phyloP scores from a whole-genome alignment of 2,888 invertebrate species.

The Koerneria pararmatus region DNA sequence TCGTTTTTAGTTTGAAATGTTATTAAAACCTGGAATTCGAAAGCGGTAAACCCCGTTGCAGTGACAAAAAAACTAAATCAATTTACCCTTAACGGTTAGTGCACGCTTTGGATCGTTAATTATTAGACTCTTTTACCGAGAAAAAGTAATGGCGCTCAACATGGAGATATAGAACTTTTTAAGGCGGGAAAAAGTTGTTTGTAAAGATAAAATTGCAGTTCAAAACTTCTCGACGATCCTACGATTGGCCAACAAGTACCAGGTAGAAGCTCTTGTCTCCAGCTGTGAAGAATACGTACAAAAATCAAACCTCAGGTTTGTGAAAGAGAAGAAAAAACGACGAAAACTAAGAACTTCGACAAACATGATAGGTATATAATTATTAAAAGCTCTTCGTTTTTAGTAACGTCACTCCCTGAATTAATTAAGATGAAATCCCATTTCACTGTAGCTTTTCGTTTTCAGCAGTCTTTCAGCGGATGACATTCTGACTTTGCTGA shows the following conservation, averaged over 20 bases:
- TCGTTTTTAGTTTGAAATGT: no score
- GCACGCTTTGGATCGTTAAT: no score
- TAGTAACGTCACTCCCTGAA: background rate
- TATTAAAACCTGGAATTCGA: no score
- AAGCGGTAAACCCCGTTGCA: no score
- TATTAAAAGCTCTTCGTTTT: background rate
- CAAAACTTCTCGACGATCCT: slow-evolving; percentile 45
- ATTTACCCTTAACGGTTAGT: no score
- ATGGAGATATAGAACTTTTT: no score
- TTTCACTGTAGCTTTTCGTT: slow-evolving; percentile 9
- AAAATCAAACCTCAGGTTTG: slow-evolving; percentile 41
- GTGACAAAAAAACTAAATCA: no score
- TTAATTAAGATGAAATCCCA: background rate
- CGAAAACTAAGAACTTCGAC: background rate
- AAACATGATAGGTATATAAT: background rate
- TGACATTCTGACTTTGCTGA: slow-evolving; percentile 50
- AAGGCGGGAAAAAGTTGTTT: no score
- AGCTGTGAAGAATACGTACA: slow-evolving; percentile 46
- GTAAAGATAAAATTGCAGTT: slow-evolving; percentile 34
- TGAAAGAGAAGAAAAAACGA: slow-evolving; percentile 5
- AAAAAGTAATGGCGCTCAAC: no score
- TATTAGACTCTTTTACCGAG: no score
- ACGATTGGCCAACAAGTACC: slow-evolving; percentile 52
- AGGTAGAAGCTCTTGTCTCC: slow-evolving; percentile 43
- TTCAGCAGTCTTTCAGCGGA: slow-evolving; percentile 46